A percentile compares a stretch with the other conserved stretches of the same genome.
These are phyloP conservation scores for Apis dorsata DNA, from an alignment of 1,140 invertebrate genomes.

Conservation along the genomic window DNA sequence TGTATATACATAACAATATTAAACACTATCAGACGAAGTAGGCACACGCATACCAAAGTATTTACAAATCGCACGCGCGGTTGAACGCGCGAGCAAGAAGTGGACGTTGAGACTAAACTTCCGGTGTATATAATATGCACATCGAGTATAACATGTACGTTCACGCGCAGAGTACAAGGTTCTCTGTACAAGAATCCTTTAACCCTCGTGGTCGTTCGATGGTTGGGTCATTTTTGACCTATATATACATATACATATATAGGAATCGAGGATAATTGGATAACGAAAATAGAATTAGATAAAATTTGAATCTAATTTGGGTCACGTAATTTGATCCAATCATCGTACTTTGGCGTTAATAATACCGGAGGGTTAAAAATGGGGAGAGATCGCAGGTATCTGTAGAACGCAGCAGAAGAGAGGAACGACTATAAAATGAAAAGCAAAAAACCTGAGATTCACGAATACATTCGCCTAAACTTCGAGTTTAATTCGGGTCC, in stretches of 20 bases:
- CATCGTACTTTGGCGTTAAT: too few relatives aligned
- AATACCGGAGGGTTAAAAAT: too few relatives aligned
- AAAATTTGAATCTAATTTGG: too few relatives aligned
- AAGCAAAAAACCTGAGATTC: not conserved
- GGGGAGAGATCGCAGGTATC: not conserved
- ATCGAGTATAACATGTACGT: slow-evolving; percentile 23
- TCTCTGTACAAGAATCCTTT: not conserved
- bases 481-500: not conserved
- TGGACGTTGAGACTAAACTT: slow-evolving; percentile 53
- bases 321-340: too few relatives aligned
- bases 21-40: slow-evolving; percentile 55
- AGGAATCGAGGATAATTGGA: too few relatives aligned
- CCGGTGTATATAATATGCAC: slow-evolving; percentile 13
- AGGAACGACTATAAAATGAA: not conserved
- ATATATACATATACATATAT: too few relatives aligned
- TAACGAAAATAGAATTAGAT: too few relatives aligned
- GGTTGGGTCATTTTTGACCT: too few relatives aligned
- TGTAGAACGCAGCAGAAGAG: not conserved
- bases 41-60: slow-evolving; percentile 57
- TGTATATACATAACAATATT: slow-evolving; percentile 57
- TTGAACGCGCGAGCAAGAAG: slow-evolving; percentile 32
- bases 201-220: not conserved
- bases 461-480: not conserved
- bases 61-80: slow-evolving; percentile 26
- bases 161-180: not conserved